A percentile compares a stretch with the other conserved stretches of the same genome.
phyloP scores from a whole-genome alignment of 2,888 invertebrate species.

The Epirrita christyi region DNA sequence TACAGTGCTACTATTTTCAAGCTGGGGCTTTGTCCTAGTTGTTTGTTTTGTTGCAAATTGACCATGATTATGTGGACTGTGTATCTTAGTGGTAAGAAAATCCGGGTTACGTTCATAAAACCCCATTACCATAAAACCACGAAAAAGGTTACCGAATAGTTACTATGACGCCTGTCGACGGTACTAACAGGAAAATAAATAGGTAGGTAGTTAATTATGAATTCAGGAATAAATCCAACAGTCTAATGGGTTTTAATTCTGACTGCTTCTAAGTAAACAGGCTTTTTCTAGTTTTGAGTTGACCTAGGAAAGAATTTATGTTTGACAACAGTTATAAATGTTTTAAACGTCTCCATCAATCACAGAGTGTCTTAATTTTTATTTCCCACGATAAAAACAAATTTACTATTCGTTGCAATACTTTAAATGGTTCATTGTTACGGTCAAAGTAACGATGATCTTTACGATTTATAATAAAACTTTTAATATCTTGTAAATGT shows the following conservation, averaged over 20 bases:
- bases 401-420: conserved; percentile 31
- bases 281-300: too few relatives aligned
- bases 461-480: conserved; percentile 24
- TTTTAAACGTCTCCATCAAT: conserved; percentile 15
- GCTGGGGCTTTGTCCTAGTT: conserved; percentile 7
- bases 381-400: conserved; percentile 32
- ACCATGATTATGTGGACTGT: background rate
- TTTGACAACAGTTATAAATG: conserved; percentile 7
- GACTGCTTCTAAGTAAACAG: too few relatives aligned
- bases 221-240: too few relatives aligned
- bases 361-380: conserved; percentile 20
- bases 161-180: too few relatives aligned
- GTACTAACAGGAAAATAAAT: too few relatives aligned
- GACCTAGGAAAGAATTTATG: background rate
- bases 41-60: background rate
- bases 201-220: too few relatives aligned
- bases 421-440: conserved; percentile 28
- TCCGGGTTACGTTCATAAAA: too few relatives aligned
- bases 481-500: background rate
- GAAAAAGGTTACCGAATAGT: too few relatives aligned
- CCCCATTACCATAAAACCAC: too few relatives aligned
- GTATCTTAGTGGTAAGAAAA: background rate
- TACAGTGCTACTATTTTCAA: background rate
- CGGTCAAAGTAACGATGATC: conserved; percentile 19
- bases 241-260: too few relatives aligned